Conservation (phyloP, 2,888 invertebrate species). For the Tetragonula carbonaria region DNA sequence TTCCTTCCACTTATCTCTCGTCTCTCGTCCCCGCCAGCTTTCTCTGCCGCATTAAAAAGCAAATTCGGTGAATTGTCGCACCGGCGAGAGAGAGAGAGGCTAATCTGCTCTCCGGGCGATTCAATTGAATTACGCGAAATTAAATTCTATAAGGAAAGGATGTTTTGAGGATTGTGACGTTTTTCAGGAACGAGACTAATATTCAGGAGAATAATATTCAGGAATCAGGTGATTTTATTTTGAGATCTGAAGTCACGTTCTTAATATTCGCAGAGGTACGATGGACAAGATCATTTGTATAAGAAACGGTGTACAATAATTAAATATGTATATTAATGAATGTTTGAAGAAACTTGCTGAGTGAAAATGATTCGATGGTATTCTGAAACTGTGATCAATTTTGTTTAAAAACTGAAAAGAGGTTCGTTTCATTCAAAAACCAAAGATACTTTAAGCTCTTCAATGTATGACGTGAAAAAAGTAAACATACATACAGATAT, state of each 20-base stretch:
- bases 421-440: too few relatives aligned
- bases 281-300: too few relatives aligned
- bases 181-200: neutral
- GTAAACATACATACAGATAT: too few relatives aligned
- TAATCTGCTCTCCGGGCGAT: neutral
- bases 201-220: neutral
- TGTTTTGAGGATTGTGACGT: neutral
- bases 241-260: neutral
- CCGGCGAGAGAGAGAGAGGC: neutral
- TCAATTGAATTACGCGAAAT: slow-evolving; percentile 33
- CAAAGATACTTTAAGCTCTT: too few relatives aligned
- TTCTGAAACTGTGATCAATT: too few relatives aligned
- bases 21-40: neutral
- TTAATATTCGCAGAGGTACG: neutral
- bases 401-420: too few relatives aligned
- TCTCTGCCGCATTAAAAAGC: neutral
- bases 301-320: too few relatives aligned
- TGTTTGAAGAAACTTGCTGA: too few relatives aligned
- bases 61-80: slow-evolving; percentile 11
- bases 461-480: too few relatives aligned
- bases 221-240: neutral
- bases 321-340: too few relatives aligned
- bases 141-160: slow-evolving; percentile 1
- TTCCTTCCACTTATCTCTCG: neutral
- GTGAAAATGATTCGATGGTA: too few relatives aligned